These are phyloP conservation scores for Dysmachus trigonus DNA, from an alignment of 2,888 invertebrate genomes.

Conservation along the genomic window DNA sequence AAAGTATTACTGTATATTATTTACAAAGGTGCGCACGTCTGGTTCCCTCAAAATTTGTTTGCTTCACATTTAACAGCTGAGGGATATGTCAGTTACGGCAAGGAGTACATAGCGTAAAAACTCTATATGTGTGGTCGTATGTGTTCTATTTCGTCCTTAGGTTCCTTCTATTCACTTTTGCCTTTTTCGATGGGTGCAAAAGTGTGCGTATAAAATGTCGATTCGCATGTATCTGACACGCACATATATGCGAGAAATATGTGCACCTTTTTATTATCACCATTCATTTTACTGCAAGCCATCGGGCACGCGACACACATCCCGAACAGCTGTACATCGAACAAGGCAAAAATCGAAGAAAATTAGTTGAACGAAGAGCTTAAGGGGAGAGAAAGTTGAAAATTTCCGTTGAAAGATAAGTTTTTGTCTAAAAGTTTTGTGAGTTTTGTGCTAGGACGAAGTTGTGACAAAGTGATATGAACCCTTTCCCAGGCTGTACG, in stretches of 20 bases:
- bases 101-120: not conserved
- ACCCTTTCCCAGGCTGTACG: not conserved
- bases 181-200: not conserved
- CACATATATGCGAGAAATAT: not conserved
- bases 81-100: not conserved
- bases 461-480: not conserved
- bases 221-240: not conserved
- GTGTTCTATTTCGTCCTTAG: conserved; percentile 25
- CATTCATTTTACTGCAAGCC: conserved; percentile 68
- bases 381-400: not conserved
- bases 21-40: conserved; percentile 43
- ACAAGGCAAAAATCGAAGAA: conserved; percentile 60
- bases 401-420: conserved; percentile 25
- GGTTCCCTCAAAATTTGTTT: conserved; percentile 36
- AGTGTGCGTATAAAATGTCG: conserved; percentile 27
- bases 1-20: not conserved
- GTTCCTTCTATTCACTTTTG: conserved; percentile 13
- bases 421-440: not conserved
- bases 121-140: not conserved
- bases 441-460: not conserved
- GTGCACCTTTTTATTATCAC: conserved; percentile 55
- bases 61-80: not conserved
- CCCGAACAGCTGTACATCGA: conserved; percentile 70
- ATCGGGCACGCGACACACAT: conserved; percentile 74
- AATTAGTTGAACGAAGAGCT: not conserved